Conservation (phyloP, 1,140 invertebrate species). For the Mizuhopecten yessoensis region DNA sequence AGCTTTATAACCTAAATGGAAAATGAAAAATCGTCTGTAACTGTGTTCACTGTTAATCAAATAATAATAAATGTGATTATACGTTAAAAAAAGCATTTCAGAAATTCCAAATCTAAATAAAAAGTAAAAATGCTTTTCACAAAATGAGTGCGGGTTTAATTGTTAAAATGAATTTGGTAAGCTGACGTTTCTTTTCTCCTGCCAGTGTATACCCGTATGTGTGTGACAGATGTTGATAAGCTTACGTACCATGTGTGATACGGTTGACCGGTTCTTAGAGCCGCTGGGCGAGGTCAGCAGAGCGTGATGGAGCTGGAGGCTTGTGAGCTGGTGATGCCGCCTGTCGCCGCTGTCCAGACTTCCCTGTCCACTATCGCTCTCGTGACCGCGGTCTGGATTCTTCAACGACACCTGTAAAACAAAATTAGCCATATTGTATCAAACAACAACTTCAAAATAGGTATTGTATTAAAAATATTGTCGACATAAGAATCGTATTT, state of each 20-base stretch:
- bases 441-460: no score
- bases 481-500: no score
- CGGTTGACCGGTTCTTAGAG: constrained; percentile 10
- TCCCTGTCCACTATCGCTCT: constrained; percentile 36
- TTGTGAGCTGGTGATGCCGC: background rate
- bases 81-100: no score
- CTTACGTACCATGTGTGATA: background rate
- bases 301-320: background rate
- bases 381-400: constrained; percentile 11
- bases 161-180: background rate
- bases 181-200: background rate
- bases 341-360: constrained; percentile 19
- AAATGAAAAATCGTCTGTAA: no score
- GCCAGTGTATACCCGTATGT: background rate
- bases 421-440: no score
- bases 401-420: constrained; percentile 2
- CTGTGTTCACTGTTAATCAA: no score
- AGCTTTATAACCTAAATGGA: no score
- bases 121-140: background rate
- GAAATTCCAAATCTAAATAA: no score
- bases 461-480: no score
- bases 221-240: constrained; percentile 9
- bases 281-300: background rate
- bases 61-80: no score
- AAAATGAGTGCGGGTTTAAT: background rate